Conservation (phyloP, 2,888 invertebrate species). For the Coelopa pilipes region DNA sequence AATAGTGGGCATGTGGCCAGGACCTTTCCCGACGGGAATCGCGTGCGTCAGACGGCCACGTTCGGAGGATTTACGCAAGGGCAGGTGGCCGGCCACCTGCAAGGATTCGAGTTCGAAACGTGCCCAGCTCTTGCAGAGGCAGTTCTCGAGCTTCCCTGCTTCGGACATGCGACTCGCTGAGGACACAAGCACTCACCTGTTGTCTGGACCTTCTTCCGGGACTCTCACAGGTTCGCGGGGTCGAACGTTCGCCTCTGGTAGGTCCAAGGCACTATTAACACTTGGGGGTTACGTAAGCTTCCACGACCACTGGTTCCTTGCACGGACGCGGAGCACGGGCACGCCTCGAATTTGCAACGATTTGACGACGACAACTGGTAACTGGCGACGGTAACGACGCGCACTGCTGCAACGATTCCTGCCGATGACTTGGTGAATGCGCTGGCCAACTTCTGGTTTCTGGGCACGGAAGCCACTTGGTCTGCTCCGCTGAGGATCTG, state of each 20-base stretch:
- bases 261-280: background rate
- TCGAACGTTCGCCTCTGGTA: background rate
- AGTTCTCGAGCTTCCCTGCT: no score
- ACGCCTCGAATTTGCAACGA: background rate
- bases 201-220: background rate
- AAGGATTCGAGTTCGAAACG: no score
- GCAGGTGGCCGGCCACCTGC: no score
- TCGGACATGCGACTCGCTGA: no score
- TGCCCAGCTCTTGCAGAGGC: no score
- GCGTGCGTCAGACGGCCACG: no score
- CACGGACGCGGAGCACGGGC: background rate
- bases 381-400: background rate
- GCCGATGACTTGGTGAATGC: background rate
- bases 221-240: no score
- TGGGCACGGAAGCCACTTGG: slow-evolving; percentile 15
- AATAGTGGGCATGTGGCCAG: no score
- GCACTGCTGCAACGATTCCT: background rate
- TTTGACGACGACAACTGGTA: background rate
- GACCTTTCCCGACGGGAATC: no score
- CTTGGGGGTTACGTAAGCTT: background rate
- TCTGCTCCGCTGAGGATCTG: slow-evolving; percentile 59
- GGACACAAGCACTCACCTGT: background rate
- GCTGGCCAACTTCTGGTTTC: slow-evolving; percentile 13
- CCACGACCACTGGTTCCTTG: background rate
- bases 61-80: no score